Evolutionary conservation across 2,113 vertebrate genomes (phyloP), one percentile per base, ranked within the genome.

Genomic region (Agapornis roseicollis): DNA sequence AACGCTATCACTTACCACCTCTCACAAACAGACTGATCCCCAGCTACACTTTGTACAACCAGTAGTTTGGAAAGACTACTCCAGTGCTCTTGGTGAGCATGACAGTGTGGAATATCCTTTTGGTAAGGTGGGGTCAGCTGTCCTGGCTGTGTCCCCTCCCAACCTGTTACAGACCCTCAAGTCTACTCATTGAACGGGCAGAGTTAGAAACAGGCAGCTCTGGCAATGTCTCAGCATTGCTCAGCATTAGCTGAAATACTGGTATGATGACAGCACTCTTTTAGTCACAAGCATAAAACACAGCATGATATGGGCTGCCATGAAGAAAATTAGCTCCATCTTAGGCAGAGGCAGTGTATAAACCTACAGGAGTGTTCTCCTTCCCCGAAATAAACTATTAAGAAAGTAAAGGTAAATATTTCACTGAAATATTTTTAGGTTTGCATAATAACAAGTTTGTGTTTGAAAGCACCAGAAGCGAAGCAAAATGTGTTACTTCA

Each of bases 131-230:
- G 29, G 11, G 6, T 33, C 46, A 41, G 22, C 37, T 69, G 8
- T 53, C 27, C 37, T 37, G 27, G 7, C 19, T 60, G 11, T 53
- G 47, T 25, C 9, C 25, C 7, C 11, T 42, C 31, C 31, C 25
- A 41, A 3, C 16, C 12, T 44, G 8, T n/a, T 65, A n/a, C 13
- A 17, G 19, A 17, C 8, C 6, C 14, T 58, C 25, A 55, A 55
- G 1, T 4, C 27, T 10, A 2, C 39, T 73, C 1, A 0, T 28
- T 63, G 66, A 13, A 35, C 18, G 11, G n/a, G 10, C 29, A 66
- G 58, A 23, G 29, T 56, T 55, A 50, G 52, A 56, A 37, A 25
- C 9, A 15, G 47, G 11, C n/a, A 37, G 11, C 42, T 6, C 13
- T 7, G 66, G 25, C 31, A 7, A 31, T 42, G 11, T 22, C 15